Percentiles rank a stretch among this genome's conserved stretches.
Evolutionary conservation across 2,888 invertebrate genomes (phyloP).

Genomic region (Orchesella flavescens): DNA sequence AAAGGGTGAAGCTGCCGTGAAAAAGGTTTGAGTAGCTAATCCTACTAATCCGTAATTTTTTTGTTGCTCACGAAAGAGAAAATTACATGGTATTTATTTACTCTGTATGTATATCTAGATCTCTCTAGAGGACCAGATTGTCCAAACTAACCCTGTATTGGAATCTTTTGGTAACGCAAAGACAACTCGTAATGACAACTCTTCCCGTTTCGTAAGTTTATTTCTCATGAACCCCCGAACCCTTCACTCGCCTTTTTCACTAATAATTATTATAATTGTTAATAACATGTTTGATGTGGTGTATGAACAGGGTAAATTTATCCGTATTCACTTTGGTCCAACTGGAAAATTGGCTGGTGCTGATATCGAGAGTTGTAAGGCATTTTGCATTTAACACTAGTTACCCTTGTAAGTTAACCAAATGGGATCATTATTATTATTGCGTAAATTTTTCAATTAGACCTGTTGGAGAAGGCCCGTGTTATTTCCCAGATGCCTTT

Average conservation of each 20-base stretch:
- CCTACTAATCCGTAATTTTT: no score
- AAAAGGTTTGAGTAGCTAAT: no score
- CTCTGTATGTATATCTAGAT: no score
- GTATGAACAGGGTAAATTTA: constrained; percentile 95
- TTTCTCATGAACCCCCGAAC: not conserved
- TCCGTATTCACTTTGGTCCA: constrained; percentile 99
- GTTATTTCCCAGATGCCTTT: constrained; percentile 98
- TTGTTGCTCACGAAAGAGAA: no score
- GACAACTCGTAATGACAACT: constrained; percentile 99
- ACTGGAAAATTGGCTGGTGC: constrained; percentile 99
- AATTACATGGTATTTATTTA: no score
- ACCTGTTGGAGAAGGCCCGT: constrained; percentile 99
- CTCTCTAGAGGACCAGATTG: constrained; percentile 94
- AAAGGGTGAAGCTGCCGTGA: constrained; percentile 76
- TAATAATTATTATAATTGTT: not conserved
- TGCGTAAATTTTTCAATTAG: constrained; percentile 76
- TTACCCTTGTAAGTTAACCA: no score
- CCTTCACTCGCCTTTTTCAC: not conserved
- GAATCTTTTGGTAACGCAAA: constrained; percentile 99
- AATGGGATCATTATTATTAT: constrained; percentile 76
- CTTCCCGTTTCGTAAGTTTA: constrained; percentile 98
- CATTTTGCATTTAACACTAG: constrained; percentile 37
- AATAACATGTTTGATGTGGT: not conserved
- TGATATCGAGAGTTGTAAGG: constrained; percentile 99
- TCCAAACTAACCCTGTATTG: constrained; percentile 99